Base-by-base conservation (phyloP, 2,888 invertebrate species). In the Ypsolopha sequella region DNA sequence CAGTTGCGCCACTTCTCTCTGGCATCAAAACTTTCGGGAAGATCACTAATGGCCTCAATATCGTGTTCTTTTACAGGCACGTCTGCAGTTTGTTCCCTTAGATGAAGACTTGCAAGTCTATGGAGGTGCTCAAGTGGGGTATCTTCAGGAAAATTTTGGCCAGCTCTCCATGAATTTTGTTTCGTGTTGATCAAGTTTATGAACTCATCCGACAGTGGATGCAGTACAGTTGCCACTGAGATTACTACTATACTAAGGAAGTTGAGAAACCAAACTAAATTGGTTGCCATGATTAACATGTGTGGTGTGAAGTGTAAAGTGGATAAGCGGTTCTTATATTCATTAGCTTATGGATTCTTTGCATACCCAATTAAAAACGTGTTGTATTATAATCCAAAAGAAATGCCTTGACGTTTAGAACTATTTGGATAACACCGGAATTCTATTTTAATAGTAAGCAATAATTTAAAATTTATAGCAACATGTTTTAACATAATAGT, bases 1-100 rank as follows among this genome's bases (percentile, higher is more conserved):
- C 97, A 97, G 63, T 94, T 70, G 0, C 95, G 91, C 96, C 96
- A 97, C 54, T 93, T 85, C 51, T 88, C 81, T 39, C 96, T 88
- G 0, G 96, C 80, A 81, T 97, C 96, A 70, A 97, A 97, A 62
- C 89, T 88, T 14, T 90, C 91, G 0, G 96, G 96, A 36, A 96
- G 65, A 55, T 73, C 76, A 1, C 73, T 72, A 43, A 78, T 84
- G n/a, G 78, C 56, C 0, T 74, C 74, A 7, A 68, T 59, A 36
- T 77, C 70, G 59, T 84, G 74, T 49, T 59, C 50, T 33, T 80
- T 69, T 7, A 72, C 72, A 9, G 87, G 80, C 47, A 90, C 74
- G 48, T 75, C 77, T 58, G 80, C 80, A 36, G 88, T 73, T 54
- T 87, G 70, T 1, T 88, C 74, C 62, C 91, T 89, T 9, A 89